Evolutionary conservation across 1,140 invertebrate genomes (phyloP).

Genomic region (Samia ricini): DNA sequence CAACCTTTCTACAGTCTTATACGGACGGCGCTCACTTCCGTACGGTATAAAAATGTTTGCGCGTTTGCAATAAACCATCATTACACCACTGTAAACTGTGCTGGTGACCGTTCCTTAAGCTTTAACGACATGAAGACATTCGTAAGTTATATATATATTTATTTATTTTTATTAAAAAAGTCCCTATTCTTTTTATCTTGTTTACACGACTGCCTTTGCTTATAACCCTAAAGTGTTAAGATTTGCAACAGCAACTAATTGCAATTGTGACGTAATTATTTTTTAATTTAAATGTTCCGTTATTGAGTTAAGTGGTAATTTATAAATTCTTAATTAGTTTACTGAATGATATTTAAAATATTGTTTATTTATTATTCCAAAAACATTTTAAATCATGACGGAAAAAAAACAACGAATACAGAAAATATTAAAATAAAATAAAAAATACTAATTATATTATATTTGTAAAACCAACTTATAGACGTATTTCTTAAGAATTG

Average conservation of each 20-base stretch:
- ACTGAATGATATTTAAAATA: no score
- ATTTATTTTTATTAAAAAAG: constrained; percentile 22
- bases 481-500: no score
- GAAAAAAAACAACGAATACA: no score
- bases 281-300: neutral
- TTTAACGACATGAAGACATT: constrained; percentile 61
- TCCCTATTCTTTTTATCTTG: neutral
- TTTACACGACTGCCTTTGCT: neutral
- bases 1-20: constrained; percentile 44
- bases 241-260: no score
- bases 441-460: no score
- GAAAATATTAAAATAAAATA: no score
- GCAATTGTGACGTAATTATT: neutral
- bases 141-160: constrained; percentile 41
- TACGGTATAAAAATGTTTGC: constrained; percentile 62
- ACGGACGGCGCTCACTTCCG: constrained; percentile 56
- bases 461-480: no score
- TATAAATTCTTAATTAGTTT: no score
- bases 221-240: neutral
- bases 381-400: no score
- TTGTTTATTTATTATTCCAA: no score
- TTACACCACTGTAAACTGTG: constrained; percentile 37
- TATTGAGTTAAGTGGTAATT: no score
- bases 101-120: constrained; percentile 29
- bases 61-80: constrained; percentile 46